Evolutionary conservation across 1,140 invertebrate genomes (phyloP), one percentile per base, ranked within the genome.

Genomic region (Helicoverpa zea): DNA sequence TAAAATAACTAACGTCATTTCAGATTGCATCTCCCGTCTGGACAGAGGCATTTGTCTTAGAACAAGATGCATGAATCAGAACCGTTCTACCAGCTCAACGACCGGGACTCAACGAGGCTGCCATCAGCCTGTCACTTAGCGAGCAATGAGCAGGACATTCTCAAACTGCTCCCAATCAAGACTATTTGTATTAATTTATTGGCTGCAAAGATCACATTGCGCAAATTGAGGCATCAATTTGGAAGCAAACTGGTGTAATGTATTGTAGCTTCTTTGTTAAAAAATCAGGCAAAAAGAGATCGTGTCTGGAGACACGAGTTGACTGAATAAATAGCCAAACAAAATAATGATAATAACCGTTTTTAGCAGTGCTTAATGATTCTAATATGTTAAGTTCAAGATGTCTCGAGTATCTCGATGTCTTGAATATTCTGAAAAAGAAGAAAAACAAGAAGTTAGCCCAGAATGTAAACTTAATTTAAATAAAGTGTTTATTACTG

Each of bases 101-200:
- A 72, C 68, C 68, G 18, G 49, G 3, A 2, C 18, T 2, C 30
- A 14, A 23, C 18, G 23, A 29, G 23, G 7, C n/a, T 30, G 54
- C 49, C 68, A 72, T 51, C 68, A 51, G 23, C 49, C 5, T 52
- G 68, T 52, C 68, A 72, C 68, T 72, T 72, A 18, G 23, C 2
- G 68, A 54, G 49, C 64, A 68, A 49, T 43, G 16, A 68, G 43
- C 68, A 23, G n/a, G 68, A 72, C 29, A 72, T 72, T 18, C 49
- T 54, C 12, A 18, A 70, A 29, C 49, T 52, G 68, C 12, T 9
- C 4, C 13, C 68, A 72, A 72, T 72, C 47, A n/a, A 72, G 47
- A 23, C 68, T 54, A 52, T 72, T 72, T 49, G 64, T 18, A 68
- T 18, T 68, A 68, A 68, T 68, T 68, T 68, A 68, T 68, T 68